These are phyloP conservation scores for Phortica variegata DNA, from an alignment of 1,140 invertebrate species.

Conservation along the genomic window DNA sequence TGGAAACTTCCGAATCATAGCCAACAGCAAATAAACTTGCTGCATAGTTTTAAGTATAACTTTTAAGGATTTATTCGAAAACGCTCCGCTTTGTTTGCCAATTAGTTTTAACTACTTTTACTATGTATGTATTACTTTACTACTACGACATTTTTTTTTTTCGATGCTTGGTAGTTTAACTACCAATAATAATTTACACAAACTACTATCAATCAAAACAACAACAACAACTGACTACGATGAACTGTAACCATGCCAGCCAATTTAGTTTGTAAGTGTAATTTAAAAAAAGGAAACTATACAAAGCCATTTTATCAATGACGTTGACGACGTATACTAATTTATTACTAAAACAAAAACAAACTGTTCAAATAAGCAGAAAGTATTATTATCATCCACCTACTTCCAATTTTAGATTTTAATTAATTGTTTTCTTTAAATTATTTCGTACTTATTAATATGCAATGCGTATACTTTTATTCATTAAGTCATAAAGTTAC, in stretches of 20 bases:
- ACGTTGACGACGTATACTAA: conserved; percentile 31
- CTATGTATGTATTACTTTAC: neutral
- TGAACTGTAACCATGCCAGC: conserved; percentile 24
- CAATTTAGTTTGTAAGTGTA: conserved; percentile 42
- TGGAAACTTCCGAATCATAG: conserved; percentile 65
- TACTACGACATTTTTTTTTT: neutral
- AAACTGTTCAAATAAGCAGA: no score
- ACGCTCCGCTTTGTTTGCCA: conserved; percentile 47
- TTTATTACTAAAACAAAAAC: no score
- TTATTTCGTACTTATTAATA: neutral
- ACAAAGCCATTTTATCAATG: conserved; percentile 39
- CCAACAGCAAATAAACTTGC: conserved; percentile 7
- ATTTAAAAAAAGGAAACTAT: no score
- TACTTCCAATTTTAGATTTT: conserved; percentile 47
- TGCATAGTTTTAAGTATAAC: conserved; percentile 9
- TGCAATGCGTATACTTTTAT: conserved; percentile 33
- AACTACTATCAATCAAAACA: conserved; percentile 5
- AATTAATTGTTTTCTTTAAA: conserved; percentile 17
- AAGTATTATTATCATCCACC: conserved; percentile 49
- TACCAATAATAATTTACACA: neutral
- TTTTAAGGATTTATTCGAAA: conserved; percentile 24
- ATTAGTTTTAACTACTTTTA: conserved; percentile 25
- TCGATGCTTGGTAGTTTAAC: no score
- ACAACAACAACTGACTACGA: neutral
- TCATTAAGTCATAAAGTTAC: conserved; percentile 44